Conservation (phyloP, 2,113 vertebrate species). For the Corapipo altera region DNA sequence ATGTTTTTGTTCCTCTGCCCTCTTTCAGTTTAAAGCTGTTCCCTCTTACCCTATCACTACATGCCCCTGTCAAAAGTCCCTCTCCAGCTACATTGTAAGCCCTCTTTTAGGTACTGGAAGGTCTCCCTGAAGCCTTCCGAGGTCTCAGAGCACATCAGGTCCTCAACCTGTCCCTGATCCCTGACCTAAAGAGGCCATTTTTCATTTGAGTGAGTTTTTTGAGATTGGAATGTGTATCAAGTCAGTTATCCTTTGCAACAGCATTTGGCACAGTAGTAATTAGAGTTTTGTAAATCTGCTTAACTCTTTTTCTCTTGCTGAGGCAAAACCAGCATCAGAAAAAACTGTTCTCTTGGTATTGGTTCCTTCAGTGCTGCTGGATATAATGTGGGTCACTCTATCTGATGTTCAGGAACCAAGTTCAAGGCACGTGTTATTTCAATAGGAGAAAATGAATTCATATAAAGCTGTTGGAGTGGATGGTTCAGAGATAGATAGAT, state of each 20-base stretch:
- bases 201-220: neutral
- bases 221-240: neutral
- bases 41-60: neutral
- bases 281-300: neutral
- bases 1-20: neutral
- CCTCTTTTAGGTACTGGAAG: neutral
- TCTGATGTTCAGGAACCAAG: constrained; percentile 8
- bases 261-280: constrained; percentile 3
- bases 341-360: neutral
- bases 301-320: neutral
- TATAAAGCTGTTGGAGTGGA: constrained; percentile 23
- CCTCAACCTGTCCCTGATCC: neutral
- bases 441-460: constrained; percentile 35
- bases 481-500: constrained; percentile 48
- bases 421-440: constrained; percentile 28
- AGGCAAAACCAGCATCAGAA: neutral
- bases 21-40: neutral
- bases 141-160: neutral
- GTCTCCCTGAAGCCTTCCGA: neutral
- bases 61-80: neutral
- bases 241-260: neutral
- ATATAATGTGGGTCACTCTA: neutral
- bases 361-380: neutral
- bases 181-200: neutral
- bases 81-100: neutral